Percentiles rank a stretch among this genome's conserved stretches.
Conservation (phyloP, 2,797 vertebrate species). For the Hippopotamyrus pictus region DNA sequence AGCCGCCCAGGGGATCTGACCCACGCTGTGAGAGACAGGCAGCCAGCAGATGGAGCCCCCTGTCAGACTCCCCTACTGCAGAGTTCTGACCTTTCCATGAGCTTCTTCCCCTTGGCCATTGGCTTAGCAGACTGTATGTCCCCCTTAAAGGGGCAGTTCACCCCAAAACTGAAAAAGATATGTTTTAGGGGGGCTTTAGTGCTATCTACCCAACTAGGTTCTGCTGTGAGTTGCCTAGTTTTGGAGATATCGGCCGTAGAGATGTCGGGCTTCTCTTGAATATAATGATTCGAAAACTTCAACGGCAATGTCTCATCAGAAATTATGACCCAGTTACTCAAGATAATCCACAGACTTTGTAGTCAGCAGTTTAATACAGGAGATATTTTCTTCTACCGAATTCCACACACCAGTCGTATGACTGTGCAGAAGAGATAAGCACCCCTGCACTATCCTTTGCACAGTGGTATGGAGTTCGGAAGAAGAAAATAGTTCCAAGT, state of each 20-base stretch:
- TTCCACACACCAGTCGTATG: not conserved
- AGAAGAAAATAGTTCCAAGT: not conserved
- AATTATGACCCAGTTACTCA: not conserved
- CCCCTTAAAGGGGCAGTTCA: not conserved
- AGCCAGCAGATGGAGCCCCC: slow-evolving; percentile 3
- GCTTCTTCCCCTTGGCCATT: not conserved
- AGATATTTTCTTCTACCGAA: not conserved
- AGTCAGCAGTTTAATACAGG: not conserved
- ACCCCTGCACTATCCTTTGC: not conserved
- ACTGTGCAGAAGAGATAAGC: not conserved
- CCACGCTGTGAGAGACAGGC: not conserved
- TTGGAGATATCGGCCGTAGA: not conserved
- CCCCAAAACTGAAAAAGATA: not conserved
- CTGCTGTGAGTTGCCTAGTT: not conserved
- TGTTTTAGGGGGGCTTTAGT: not conserved
- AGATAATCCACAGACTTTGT: not conserved
- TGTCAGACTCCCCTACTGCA: not conserved
- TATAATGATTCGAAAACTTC: not conserved
- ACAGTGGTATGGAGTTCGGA: not conserved
- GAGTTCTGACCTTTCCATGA: not conserved
- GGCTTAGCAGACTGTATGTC: not conserved
- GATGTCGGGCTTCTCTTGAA: not conserved
- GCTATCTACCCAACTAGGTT: not conserved
- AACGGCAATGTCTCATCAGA: not conserved
- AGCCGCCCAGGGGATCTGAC: not conserved